Conservation (phyloP, 92 coral and sea anemone genomes). For the Epizoanthus rinbou region DNA sequence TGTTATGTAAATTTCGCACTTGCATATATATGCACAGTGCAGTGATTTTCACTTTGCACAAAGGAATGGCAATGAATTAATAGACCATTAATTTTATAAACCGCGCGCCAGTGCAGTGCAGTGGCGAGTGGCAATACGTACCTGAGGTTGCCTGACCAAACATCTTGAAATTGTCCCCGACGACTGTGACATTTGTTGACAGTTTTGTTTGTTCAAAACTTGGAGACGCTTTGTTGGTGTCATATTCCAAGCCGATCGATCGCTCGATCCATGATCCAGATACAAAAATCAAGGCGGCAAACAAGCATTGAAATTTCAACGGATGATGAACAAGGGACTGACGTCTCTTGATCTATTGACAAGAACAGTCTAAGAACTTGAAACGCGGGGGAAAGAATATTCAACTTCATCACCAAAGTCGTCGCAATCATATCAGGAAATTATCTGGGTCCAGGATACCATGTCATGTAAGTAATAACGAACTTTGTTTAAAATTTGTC, state of each 20-base stretch:
- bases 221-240: slow-evolving; percentile 10
- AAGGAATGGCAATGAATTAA: slow-evolving; percentile 3
- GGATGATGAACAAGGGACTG: slow-evolving; percentile 17
- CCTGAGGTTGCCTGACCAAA: slow-evolving; percentile 32
- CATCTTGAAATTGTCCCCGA: background rate
- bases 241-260: slow-evolving; percentile 28
- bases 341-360: background rate
- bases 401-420: background rate
- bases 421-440: background rate
- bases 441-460: background rate
- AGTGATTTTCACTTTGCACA: background rate
- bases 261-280: no score
- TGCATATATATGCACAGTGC: no score
- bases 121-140: slow-evolving; percentile 28
- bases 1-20: no score
- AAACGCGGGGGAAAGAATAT: background rate
- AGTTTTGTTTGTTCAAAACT: slow-evolving; percentile 30
- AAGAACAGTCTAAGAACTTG: background rate
- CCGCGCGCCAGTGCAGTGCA: slow-evolving; percentile 34
- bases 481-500: background rate
- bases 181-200: slow-evolving; percentile 43
- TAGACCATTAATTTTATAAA: background rate
- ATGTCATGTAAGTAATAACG: slow-evolving; percentile 43
- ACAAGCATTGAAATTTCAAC: slow-evolving; percentile 18
- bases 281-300: slow-evolving; percentile 18